A percentile compares a stretch with the other conserved stretches of the same genome.
phyloP scores from a whole-genome alignment of 2,113 vertebrate species.

The Thomomys bottae region DNA sequence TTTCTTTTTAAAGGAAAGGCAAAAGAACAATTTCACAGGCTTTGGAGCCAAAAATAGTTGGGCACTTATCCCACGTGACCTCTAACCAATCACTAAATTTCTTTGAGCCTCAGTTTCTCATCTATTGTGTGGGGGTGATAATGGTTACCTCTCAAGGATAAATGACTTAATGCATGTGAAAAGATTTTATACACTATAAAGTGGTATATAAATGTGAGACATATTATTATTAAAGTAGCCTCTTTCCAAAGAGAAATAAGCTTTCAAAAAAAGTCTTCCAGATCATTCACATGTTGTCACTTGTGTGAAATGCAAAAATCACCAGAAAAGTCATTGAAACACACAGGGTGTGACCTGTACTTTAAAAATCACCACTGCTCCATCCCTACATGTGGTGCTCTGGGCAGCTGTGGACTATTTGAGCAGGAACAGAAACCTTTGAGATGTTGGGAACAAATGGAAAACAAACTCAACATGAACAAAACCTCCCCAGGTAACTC shows the following conservation, averaged over 20 bases:
- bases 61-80: conserved; percentile 20
- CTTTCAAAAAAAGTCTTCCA: conserved; percentile 33
- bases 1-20: conserved; percentile 39
- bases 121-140: conserved; percentile 73
- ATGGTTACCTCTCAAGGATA: conserved; percentile 74
- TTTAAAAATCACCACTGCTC: background rate
- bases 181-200: conserved; percentile 77
- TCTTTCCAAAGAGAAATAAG: conserved; percentile 58
- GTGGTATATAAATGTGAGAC: conserved; percentile 43
- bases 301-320: background rate
- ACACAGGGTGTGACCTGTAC: background rate
- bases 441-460: background rate
- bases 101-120: conserved; percentile 74
- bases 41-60: conserved; percentile 32
- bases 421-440: background rate
- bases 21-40: background rate
- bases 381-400: background rate
- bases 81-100: conserved; percentile 45
- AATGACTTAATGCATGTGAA: conserved; percentile 75
- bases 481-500: background rate
- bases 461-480: background rate
- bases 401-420: background rate
- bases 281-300: conserved; percentile 10
- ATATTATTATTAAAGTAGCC: conserved; percentile 47
- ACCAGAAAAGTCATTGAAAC: background rate